Evolutionary conservation across 2,888 invertebrate genomes (phyloP).

Genomic region (Timema cristinae): DNA sequence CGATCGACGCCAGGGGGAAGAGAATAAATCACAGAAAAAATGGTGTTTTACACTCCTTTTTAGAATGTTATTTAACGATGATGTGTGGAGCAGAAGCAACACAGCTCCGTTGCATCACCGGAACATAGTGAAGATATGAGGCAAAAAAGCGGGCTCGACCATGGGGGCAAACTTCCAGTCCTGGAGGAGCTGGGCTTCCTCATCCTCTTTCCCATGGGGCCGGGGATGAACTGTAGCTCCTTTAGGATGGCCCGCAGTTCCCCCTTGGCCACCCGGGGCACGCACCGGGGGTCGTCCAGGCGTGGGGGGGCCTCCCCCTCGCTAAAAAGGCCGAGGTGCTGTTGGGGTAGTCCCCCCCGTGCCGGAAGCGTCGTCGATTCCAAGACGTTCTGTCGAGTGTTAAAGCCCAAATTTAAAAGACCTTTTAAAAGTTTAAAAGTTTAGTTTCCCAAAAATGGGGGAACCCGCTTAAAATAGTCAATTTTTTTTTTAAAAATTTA

Average conservation of each 20-base stretch:
- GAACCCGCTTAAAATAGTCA: too few relatives aligned
- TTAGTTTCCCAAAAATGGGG: too few relatives aligned
- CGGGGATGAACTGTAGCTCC: constrained; percentile 92
- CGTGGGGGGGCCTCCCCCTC: constrained; percentile 51
- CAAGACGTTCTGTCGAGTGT: too few relatives aligned
- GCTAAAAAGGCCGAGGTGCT: constrained; percentile 44
- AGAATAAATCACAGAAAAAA: constrained; percentile 14
- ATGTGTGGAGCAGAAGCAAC: constrained; percentile 90
- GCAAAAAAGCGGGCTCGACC: constrained; percentile 95
- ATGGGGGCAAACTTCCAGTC: constrained; percentile 99
- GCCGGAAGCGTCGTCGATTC: constrained; percentile 94
- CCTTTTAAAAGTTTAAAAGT: too few relatives aligned
- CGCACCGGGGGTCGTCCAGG: constrained; percentile 65
- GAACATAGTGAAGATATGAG: constrained; percentile 93
- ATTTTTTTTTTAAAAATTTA: too few relatives aligned
- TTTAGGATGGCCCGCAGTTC: constrained; percentile 87
- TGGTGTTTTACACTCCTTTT: not conserved
- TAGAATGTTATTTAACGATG: constrained; percentile 70
- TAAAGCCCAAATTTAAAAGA: too few relatives aligned
- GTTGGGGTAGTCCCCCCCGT: constrained; percentile 42
- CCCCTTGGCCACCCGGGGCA: constrained; percentile 62
- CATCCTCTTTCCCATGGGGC: constrained; percentile 90
- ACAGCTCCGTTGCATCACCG: constrained; percentile 87
- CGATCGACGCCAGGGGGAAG: not conserved
- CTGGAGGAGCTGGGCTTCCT: constrained; percentile 87